Evolutionary conservation across 2,888 invertebrate species (phyloP).

Genomic region (Noctua janthe): DNA sequence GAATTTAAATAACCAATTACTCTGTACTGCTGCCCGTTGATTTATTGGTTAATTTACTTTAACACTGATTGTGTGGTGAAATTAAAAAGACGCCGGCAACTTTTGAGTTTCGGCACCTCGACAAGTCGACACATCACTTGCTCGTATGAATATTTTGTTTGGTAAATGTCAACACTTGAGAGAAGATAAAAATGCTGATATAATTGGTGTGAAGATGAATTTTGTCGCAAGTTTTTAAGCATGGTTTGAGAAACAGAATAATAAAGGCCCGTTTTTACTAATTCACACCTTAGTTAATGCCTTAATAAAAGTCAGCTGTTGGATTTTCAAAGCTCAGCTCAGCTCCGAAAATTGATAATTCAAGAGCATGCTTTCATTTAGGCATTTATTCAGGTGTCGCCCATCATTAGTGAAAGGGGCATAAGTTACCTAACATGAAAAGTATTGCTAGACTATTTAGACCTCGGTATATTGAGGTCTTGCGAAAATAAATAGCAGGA

Average conservation of each 20-base stretch:
- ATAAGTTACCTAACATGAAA: neutral
- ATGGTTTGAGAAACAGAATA: neutral
- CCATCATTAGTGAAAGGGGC: neutral
- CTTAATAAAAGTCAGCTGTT: neutral
- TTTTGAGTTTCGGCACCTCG: slow-evolving; percentile 56
- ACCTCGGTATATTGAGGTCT: neutral
- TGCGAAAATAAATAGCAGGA: too few relatives aligned
- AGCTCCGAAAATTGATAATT: neutral
- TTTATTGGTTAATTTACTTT: slow-evolving; percentile 74
- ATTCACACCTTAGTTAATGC: neutral
- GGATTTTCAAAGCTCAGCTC: neutral
- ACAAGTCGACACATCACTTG: slow-evolving; percentile 42
- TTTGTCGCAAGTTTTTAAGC: neutral
- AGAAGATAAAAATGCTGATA: slow-evolving; percentile 19
- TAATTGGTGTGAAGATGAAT: neutral
- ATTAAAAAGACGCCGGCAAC: slow-evolving; percentile 69
- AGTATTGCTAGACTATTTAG: neutral
- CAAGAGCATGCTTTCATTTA: neutral
- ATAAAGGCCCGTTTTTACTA: neutral
- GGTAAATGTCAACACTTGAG: slow-evolving; percentile 56
- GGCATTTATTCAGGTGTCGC: neutral
- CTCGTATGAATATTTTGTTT: slow-evolving; percentile 55
- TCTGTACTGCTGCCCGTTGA: slow-evolving; percentile 64
- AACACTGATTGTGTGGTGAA: slow-evolving; percentile 74
- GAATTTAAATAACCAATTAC: slow-evolving; percentile 77